phyloP scores from a whole-genome alignment of 2,113 vertebrate species.

The Mormyrus iriodes region DNA sequence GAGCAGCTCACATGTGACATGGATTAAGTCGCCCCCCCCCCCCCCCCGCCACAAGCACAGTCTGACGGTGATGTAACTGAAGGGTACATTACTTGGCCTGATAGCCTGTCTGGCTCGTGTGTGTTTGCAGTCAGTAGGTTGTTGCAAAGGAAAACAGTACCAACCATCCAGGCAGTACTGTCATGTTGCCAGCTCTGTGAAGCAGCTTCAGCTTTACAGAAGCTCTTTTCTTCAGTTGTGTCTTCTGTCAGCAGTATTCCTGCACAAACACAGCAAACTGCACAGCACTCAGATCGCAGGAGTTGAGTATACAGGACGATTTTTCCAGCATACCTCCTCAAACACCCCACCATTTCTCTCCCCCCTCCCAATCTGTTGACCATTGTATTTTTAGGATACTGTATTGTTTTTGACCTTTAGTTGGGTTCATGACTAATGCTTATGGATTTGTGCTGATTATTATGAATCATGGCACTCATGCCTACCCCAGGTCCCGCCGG shows the following conservation, averaged over 20 bases:
- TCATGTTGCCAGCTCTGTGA: constrained; percentile 8
- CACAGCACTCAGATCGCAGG: constrained; percentile 44
- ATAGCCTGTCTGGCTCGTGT: background rate
- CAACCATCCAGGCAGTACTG: background rate
- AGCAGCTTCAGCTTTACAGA: background rate
- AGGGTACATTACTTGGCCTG: constrained; percentile 23
- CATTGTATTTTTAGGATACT: constrained; percentile 51
- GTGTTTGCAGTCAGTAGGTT: background rate
- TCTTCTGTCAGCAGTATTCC: background rate
- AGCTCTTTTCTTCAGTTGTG: background rate
- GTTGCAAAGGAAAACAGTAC: background rate
- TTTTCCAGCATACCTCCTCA: constrained; percentile 4
- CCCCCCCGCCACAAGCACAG: background rate
- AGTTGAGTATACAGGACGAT: constrained; percentile 38
- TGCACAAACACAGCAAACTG: background rate
- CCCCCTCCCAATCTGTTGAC: constrained; percentile 17
- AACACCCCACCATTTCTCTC: background rate
- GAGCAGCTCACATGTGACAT: constrained; percentile 31
- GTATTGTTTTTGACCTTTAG: constrained; percentile 52
- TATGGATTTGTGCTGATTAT: constrained; percentile 43
- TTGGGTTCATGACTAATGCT: constrained; percentile 43
- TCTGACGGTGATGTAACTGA: constrained; percentile 35
- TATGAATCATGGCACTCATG: constrained; percentile 26
- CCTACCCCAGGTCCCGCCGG: background rate
- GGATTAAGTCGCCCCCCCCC: background rate